phyloP scores from a whole-genome alignment of 2,888 invertebrate species.

The Parasteatoda lunata region DNA sequence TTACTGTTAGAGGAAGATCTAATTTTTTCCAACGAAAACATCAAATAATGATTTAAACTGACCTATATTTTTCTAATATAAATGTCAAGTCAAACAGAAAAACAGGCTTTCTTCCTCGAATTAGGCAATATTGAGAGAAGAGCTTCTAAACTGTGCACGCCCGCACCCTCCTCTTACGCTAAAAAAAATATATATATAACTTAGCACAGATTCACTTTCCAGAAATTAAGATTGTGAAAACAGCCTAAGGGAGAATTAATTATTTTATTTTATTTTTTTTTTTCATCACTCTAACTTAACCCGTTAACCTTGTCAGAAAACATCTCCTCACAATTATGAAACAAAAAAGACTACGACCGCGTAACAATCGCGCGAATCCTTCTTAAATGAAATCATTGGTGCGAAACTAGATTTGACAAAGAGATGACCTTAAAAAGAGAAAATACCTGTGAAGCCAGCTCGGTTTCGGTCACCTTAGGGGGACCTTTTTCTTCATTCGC shows the following conservation, averaged over 20 bases:
- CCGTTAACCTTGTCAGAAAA: slow-evolving; percentile 58
- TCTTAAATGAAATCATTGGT: slow-evolving; percentile 40
- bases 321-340: slow-evolving; percentile 28
- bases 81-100: too few relatives aligned
- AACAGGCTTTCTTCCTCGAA: too few relatives aligned
- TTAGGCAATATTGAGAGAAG: too few relatives aligned
- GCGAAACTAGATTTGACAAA: slow-evolving; percentile 53
- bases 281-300: slow-evolving; percentile 28
- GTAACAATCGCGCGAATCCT: slow-evolving; percentile 38
- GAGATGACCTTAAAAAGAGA: slow-evolving; percentile 58
- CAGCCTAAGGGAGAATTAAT: background rate
- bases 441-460: slow-evolving; percentile 22
- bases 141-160: too few relatives aligned
- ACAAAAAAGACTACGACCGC: slow-evolving; percentile 30
- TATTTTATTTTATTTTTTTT: too few relatives aligned
- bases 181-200: too few relatives aligned
- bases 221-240: background rate
- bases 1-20: too few relatives aligned
- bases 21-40: too few relatives aligned
- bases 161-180: background rate
- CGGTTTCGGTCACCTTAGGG: slow-evolving; percentile 61
- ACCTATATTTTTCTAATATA: too few relatives aligned
- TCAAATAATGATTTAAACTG: too few relatives aligned
- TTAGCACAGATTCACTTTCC: slow-evolving; percentile 12
- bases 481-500: slow-evolving; percentile 14